These are phyloP conservation scores for Anorthoa munda DNA, from an alignment of 2,888 invertebrate species.

Conservation along the genomic window DNA sequence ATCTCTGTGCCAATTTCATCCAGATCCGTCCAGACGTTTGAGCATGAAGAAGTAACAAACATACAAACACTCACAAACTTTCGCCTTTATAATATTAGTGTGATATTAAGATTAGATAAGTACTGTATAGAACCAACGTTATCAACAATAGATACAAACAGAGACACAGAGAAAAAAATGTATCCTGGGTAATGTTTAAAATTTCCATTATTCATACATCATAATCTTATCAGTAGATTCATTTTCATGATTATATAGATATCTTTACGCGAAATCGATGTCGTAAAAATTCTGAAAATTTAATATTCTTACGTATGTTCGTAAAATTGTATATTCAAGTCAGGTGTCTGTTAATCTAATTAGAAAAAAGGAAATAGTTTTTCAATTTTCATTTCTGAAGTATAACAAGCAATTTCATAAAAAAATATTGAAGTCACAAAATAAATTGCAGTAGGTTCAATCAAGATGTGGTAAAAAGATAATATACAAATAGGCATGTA, in stretches of 20 bases:
- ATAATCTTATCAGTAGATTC: conserved; percentile 42
- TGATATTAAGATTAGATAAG: too few relatives aligned
- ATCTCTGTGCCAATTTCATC: too few relatives aligned
- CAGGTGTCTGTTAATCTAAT: background rate
- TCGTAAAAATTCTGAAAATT: background rate
- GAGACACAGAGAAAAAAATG: too few relatives aligned
- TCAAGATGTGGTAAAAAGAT: background rate
- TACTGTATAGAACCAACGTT: too few relatives aligned
- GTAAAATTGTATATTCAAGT: background rate
- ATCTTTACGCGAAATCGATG: conserved; percentile 32
- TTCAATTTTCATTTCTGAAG: too few relatives aligned
- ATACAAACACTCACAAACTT: too few relatives aligned
- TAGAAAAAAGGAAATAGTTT: too few relatives aligned
- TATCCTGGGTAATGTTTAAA: background rate
- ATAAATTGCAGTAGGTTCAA: background rate
- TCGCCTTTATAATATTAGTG: too few relatives aligned
- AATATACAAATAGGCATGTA: background rate
- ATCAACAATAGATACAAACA: too few relatives aligned
- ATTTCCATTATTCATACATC: conserved; percentile 34
- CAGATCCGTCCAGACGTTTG: too few relatives aligned
- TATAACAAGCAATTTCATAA: background rate
- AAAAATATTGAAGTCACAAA: background rate
- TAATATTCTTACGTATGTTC: conserved; percentile 15
- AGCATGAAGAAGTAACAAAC: too few relatives aligned
- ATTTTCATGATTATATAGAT: conserved; percentile 11